These are phyloP conservation scores for Gallinago nigripennis DNA, from an alignment of 2,797 vertebrate genomes.

Conservation along the genomic window DNA sequence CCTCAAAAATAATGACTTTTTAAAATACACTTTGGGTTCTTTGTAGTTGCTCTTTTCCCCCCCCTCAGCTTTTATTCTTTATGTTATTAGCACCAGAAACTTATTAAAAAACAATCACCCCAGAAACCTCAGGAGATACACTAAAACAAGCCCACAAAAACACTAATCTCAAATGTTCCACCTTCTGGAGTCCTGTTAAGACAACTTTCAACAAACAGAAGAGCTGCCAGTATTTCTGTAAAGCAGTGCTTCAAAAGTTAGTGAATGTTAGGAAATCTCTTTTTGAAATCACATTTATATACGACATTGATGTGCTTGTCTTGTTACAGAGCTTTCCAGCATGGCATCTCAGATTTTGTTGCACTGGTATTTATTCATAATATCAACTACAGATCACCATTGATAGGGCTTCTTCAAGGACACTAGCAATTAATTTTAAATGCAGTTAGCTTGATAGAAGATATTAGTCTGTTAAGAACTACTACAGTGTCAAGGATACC, in stretches of 20 bases:
- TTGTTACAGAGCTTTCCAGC: background rate
- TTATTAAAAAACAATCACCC: background rate
- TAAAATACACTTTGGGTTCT: constrained; percentile 39
- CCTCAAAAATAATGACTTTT: constrained; percentile 63
- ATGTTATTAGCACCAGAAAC: background rate
- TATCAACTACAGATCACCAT: background rate
- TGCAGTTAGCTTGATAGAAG: background rate
- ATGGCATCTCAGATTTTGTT: background rate
- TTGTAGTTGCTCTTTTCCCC: background rate
- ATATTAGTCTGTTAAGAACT: background rate
- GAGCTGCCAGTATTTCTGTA: background rate
- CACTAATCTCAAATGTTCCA: background rate
- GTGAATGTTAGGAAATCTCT: background rate
- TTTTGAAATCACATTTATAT: background rate
- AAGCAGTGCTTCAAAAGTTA: background rate
- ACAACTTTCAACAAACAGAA: background rate
- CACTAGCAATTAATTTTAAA: background rate
- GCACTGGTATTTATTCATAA: background rate
- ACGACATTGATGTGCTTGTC: background rate
- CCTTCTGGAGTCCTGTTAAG: background rate
- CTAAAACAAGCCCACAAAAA: background rate
- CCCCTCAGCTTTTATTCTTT: background rate
- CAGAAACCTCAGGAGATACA: background rate
- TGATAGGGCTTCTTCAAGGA: background rate
- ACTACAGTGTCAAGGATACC: background rate